Evolutionary conservation across 2,888 invertebrate species (phyloP), one percentile per base, ranked within the genome.

Genomic region (Drosophila helvetica): DNA sequence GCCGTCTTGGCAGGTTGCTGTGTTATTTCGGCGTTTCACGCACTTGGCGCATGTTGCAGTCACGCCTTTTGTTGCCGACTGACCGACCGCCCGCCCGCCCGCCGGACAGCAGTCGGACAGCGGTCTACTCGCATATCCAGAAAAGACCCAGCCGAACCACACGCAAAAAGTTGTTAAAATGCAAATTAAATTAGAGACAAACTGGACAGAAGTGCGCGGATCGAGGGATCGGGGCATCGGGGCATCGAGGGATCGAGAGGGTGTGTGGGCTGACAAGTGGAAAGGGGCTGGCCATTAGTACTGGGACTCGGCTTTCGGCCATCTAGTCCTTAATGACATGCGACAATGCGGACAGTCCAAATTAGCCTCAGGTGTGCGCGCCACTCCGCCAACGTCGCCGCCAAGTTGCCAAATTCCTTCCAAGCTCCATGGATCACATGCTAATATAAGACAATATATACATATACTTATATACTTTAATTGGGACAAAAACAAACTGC

Each of bases 151-250:
- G 42, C 52, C 47, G 38, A 77, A 77, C 85, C 88, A 87, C 89
- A 88, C 89, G 83, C 90, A 88, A 86, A 89, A 88, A 85, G 89
- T 89, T 89, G 88, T 88, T 89, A 88, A 88, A 89, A 88, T 88
- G 90, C 90, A 89, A 88, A 88, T 88, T 88, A 89, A 88, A 88
- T 88, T 89, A 88, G 82, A 85, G 87, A 76, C 87, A 80, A 81
- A 86, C 85, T 82, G 82, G 78, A 61, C 78, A 74, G 65, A 47
- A 12, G 53, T 38, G 15, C 5, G 30, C 3, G 10, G 3, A 3
- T 4, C 12, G 12, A 8, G 25, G 25, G 25, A 1, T 7, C 7
- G 1, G 7, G 25, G 3, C 6, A 1, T 7, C 7, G 1, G 7
- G 25, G 3, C 6, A 7, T 33, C 30, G 22, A 43, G 59, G 67